A percentile compares a stretch with the other conserved stretches of the same genome.
phyloP scores from a whole-genome alignment of 1,140 invertebrate genomes.

The Euwallacea similis region DNA sequence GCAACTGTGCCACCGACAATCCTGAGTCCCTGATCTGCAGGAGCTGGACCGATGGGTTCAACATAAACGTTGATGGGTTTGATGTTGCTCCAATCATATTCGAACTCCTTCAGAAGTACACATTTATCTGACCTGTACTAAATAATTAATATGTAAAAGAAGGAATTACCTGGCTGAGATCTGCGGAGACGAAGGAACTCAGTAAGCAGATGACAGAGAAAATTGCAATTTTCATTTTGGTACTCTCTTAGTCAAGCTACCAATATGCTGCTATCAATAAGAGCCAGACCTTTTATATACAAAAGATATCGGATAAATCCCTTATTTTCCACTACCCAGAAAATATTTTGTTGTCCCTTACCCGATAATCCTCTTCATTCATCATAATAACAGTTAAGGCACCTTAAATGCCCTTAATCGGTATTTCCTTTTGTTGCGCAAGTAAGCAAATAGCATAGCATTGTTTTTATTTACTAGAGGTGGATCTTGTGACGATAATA shows the following conservation, averaged over 20 bases:
- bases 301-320: background rate
- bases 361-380: background rate
- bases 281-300: background rate
- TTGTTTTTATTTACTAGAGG: too few species aligned
- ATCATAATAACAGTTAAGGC: background rate
- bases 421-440: background rate
- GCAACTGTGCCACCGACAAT: constrained; percentile 25
- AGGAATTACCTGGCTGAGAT: background rate
- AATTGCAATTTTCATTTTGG: constrained; percentile 19
- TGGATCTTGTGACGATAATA: too few species aligned
- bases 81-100: constrained; percentile 19
- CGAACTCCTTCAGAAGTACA: background rate
- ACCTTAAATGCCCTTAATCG: background rate
- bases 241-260: constrained; percentile 3
- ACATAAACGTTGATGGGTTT: constrained; percentile 12
- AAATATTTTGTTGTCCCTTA: background rate
- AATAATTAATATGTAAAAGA: background rate
- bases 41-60: constrained; percentile 15
- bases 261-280: background rate
- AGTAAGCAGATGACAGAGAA: constrained; percentile 7
- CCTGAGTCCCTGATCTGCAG: constrained; percentile 6
- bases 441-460: background rate
- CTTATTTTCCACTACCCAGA: background rate
- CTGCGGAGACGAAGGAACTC: constrained; percentile 12
- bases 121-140: background rate